phyloP scores from a whole-genome alignment of 2,113 vertebrate genomes.

The Ictalurus furcatus region DNA sequence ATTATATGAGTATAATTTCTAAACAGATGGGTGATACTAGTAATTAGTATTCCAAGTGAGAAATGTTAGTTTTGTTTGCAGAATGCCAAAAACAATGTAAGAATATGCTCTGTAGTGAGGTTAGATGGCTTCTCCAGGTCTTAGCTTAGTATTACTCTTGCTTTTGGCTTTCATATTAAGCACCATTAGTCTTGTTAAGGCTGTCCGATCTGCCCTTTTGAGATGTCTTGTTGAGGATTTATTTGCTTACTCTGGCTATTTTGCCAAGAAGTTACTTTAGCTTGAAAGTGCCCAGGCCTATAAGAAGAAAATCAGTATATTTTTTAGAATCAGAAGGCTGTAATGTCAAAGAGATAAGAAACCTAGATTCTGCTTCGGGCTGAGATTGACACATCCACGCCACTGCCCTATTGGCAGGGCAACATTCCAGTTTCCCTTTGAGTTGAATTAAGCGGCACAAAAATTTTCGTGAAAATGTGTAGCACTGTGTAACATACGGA shows the following conservation, averaged over 20 bases:
- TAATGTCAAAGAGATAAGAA: neutral
- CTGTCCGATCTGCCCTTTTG: constrained; percentile 27
- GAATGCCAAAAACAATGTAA: neutral
- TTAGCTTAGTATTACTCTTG: neutral
- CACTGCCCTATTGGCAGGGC: neutral
- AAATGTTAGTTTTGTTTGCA: too few species aligned
- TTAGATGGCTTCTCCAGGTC: neutral
- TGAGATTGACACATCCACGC: neutral
- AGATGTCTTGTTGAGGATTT: constrained; percentile 26
- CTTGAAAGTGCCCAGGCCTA: neutral
- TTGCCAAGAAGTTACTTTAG: constrained; percentile 41
- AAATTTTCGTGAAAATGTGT: neutral
- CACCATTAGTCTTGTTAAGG: constrained; percentile 31
- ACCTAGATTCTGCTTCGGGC: neutral
- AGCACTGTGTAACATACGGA: neutral
- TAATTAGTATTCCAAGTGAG: too few species aligned
- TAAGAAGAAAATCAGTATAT: constrained; percentile 26
- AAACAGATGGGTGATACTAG: neutral
- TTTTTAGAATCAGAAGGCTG: neutral
- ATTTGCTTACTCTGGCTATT: constrained; percentile 37
- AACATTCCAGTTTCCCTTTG: neutral
- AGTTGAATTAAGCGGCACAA: neutral
- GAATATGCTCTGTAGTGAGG: neutral
- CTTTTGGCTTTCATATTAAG: constrained; percentile 28
- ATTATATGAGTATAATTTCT: neutral